These are phyloP conservation scores for Zygogramma bicolorata DNA, from an alignment of 2,888 invertebrate species.

Conservation along the genomic window DNA sequence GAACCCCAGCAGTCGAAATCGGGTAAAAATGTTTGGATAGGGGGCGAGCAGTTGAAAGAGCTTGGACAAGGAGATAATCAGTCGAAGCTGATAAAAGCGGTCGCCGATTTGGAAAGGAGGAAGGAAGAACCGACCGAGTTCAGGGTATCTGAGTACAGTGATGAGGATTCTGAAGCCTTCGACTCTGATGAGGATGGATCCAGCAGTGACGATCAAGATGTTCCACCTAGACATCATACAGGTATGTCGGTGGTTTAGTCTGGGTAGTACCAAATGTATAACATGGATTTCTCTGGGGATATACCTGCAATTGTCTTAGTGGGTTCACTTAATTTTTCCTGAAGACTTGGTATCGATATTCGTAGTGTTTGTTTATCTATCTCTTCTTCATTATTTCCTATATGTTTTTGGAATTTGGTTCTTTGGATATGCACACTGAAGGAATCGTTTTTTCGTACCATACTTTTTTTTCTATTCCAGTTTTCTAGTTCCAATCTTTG, in stretches of 20 bases:
- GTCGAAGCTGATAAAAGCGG: conserved; percentile 75
- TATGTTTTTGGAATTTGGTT: no score
- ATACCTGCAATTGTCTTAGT: no score
- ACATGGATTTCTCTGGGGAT: no score
- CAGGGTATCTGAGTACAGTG: conserved; percentile 62
- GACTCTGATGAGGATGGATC: conserved; percentile 58
- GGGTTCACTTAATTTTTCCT: no score
- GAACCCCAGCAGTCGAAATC: conserved; percentile 60
- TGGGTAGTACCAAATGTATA: no score
- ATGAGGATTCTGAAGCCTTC: conserved; percentile 56
- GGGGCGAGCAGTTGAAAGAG: conserved; percentile 71
- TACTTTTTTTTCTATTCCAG: no score
- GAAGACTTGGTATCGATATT: no score
- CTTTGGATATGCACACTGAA: no score
- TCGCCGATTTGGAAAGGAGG: conserved; percentile 73
- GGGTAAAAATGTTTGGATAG: conserved; percentile 74
- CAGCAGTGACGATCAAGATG: conserved; percentile 65
- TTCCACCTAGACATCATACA: conserved; percentile 71
- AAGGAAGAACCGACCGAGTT: conserved; percentile 69
- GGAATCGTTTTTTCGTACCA: no score
- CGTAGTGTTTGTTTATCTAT: no score
- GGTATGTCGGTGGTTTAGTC: conserved; percentile 56
- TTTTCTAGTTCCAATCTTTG: no score
- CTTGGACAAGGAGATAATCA: conserved; percentile 72
- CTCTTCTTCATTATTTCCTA: no score